Percentiles rank a stretch among this genome's conserved stretches.
Evolutionary conservation across 1,140 invertebrate genomes (phyloP).

Genomic region (Dreissena polymorpha): DNA sequence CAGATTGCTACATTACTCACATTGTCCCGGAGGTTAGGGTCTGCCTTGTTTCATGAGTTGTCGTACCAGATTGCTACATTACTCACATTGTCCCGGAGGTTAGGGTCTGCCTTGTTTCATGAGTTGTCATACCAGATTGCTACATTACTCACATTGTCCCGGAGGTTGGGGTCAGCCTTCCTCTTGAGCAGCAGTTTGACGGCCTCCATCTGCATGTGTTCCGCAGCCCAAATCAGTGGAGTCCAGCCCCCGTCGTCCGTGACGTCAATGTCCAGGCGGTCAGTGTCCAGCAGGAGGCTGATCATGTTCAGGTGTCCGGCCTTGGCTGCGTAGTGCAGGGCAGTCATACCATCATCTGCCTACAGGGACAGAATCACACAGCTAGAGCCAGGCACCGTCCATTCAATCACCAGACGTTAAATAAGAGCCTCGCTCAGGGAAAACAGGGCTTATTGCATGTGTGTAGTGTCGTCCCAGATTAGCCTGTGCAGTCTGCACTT

Average conservation of each 20-base stretch:
- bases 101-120: too few relatives aligned
- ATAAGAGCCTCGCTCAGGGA: too few relatives aligned
- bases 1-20: too few relatives aligned
- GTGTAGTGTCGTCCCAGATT: too few relatives aligned
- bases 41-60: too few relatives aligned
- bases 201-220: constrained; percentile 88
- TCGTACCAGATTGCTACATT: too few relatives aligned
- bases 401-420: background rate
- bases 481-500: too few relatives aligned
- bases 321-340: constrained; percentile 99
- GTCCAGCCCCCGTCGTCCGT: constrained; percentile 96
- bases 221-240: constrained; percentile 95
- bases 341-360: constrained; percentile 96
- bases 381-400: too few relatives aligned
- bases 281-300: constrained; percentile 93
- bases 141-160: constrained; percentile 83
- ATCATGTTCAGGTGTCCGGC: constrained; percentile 99
- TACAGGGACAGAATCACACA: constrained; percentile 76
- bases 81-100: too few relatives aligned
- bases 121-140: too few relatives aligned
- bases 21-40: too few relatives aligned
- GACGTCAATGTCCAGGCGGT: constrained; percentile 78
- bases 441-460: too few relatives aligned
- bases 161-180: constrained; percentile 89
- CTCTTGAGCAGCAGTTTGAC: constrained; percentile 87